Evolutionary conservation across 1,140 invertebrate genomes (phyloP).

Genomic region (Eriosoma lanigerum): DNA sequence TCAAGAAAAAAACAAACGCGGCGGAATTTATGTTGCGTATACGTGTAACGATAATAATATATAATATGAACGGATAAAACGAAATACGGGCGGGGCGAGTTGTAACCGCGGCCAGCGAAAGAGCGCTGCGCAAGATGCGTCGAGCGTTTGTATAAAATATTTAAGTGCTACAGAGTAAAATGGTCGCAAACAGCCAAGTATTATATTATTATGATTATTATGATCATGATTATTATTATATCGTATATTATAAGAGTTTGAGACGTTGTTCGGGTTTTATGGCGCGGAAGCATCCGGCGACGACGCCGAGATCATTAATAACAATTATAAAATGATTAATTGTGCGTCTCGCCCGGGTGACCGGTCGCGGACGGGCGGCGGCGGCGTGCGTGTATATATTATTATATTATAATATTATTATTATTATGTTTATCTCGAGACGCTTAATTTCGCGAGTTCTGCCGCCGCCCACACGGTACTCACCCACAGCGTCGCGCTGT

Average conservation of each 20-base stretch:
- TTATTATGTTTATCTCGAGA: slow-evolving; percentile 27
- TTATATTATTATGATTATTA: neutral
- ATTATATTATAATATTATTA: no score
- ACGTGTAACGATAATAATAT: neutral
- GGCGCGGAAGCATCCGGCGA: slow-evolving; percentile 43
- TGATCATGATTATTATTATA: no score
- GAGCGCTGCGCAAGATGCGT: no score
- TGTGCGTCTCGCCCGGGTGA: slow-evolving; percentile 34
- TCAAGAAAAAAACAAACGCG: neutral
- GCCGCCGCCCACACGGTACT: neutral
- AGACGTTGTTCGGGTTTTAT: slow-evolving; percentile 51
- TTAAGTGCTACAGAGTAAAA: neutral
- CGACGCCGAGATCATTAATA: slow-evolving; percentile 49
- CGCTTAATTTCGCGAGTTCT: slow-evolving; percentile 40
- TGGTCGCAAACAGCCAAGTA: slow-evolving; percentile 43
- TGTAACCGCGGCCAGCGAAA: no score
- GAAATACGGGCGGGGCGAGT: no score
- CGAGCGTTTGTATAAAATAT: no score
- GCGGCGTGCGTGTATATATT: neutral
- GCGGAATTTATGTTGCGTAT: no score
- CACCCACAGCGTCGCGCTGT: neutral
- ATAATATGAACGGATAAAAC: neutral
- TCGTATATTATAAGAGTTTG: slow-evolving; percentile 45
- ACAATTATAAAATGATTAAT: slow-evolving; percentile 52
- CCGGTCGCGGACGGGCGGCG: neutral